Evolutionary conservation across 2,113 vertebrate species (phyloP), one percentile per base, ranked within the genome.

Genomic region (Microcebus murinus): DNA sequence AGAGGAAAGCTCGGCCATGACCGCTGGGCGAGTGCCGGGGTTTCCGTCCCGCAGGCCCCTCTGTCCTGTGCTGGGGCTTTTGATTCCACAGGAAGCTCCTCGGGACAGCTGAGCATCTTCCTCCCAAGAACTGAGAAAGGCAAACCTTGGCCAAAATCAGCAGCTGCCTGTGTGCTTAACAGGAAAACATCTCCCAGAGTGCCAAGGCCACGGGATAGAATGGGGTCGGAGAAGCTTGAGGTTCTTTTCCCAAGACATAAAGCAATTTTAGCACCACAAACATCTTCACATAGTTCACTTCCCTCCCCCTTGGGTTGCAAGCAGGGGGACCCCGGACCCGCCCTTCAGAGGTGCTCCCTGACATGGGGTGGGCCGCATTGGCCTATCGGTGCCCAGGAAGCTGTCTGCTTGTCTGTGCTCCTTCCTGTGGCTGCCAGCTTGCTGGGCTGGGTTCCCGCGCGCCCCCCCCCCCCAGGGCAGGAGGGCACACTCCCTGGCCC

Each of bases 131-230:
- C 27, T 8, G 13, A 97, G 59, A 34, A 76, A 95, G 70, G 31
- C 34, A 61, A 83, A 93, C 74, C 48, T n/a, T 81, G 93, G 95
- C 97, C 97, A 97, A 97, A 97, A 93, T 92, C 82, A 91, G 93
- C 96, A 97, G 94, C 87, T 97, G 94, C 65, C 59, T 52, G 65
- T 93, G 92, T 83, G 80, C 34, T 90, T 93, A 83, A 76, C 65
- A 82, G 52, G 65, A 96, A 79, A 95, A 39, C 87, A 94, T 84
- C 84, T 91, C 79, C 74, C 68, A 89, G 82, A 86, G 89, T 95
- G 74, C 68, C 93, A 93, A 95, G 34, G 34, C 55, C 42, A 29
- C 50, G 48, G 52, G 77, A 93, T 59, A 76, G 77, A 68, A 71
- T 8, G 34, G n/a, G 63, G 61, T 36, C 6, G 2, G 48, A 82